phyloP scores from a whole-genome alignment of 2,797 vertebrate genomes.

The Spondyliosoma cantharus region DNA sequence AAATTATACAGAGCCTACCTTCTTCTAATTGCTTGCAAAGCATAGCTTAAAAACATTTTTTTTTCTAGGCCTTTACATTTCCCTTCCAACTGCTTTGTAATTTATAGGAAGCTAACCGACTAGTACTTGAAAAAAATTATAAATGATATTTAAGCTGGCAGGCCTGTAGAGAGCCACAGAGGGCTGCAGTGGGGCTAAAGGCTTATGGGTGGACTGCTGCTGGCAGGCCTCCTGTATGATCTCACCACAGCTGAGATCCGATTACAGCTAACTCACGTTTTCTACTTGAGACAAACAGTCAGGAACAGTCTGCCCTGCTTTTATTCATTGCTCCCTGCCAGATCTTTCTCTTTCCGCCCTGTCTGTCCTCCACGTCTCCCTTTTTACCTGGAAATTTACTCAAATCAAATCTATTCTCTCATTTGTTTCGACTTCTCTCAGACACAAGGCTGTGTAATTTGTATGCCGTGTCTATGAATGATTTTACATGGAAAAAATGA shows the following conservation, averaged over 20 bases:
- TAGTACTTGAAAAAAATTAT: slow-evolving; percentile 25
- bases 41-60: background rate
- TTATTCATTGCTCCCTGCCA: slow-evolving; percentile 29
- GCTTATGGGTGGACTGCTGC: slow-evolving; percentile 70
- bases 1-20: background rate
- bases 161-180: slow-evolving; percentile 48
- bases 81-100: slow-evolving; percentile 11
- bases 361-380: slow-evolving; percentile 5
- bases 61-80: background rate
- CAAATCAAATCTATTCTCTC: slow-evolving; percentile 9
- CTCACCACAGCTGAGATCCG: slow-evolving; percentile 79
- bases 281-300: slow-evolving; percentile 65
- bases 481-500: slow-evolving; percentile 81
- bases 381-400: slow-evolving; percentile 21
- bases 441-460: slow-evolving; percentile 54
- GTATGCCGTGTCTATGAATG: slow-evolving; percentile 60
- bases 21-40: slow-evolving; percentile 2
- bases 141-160: slow-evolving; percentile 49
- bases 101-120: slow-evolving; percentile 18
- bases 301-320: slow-evolving; percentile 59
- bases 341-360: slow-evolving; percentile 12
- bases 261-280: slow-evolving; percentile 82
- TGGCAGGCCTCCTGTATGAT: slow-evolving; percentile 78
- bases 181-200: slow-evolving; percentile 46
- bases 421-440: slow-evolving; percentile 34